A percentile compares a stretch with the other conserved stretches of the same genome.
phyloP scores from a whole-genome alignment of 1,140 invertebrate genomes.

The Drosophila saltans region DNA sequence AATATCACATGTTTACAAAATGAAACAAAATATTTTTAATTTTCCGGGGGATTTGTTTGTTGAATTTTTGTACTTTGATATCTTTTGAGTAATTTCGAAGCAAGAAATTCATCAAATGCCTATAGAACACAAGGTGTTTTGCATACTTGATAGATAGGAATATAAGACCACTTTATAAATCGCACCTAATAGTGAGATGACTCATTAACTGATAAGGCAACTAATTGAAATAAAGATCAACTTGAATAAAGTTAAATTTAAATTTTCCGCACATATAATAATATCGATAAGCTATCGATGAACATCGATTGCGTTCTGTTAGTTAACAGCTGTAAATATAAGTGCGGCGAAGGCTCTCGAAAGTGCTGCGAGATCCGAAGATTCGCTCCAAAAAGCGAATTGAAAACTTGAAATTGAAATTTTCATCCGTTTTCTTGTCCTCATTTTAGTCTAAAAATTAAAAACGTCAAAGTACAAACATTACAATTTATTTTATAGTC shows the following conservation, averaged over 20 bases:
- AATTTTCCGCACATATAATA: neutral
- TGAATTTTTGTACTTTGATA: constrained; percentile 39
- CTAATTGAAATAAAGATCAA: neutral
- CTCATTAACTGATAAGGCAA: constrained; percentile 12
- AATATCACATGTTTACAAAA: constrained; percentile 57
- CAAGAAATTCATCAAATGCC: constrained; percentile 67
- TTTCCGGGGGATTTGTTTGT: constrained; percentile 41
- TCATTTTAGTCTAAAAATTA: too few species aligned
- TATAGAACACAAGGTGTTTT: constrained; percentile 37
- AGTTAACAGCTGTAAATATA: neutral
- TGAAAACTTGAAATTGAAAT: too few species aligned
- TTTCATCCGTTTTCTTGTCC: too few species aligned
- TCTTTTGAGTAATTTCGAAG: constrained; percentile 50
- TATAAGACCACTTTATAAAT: constrained; percentile 61
- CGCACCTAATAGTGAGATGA: constrained; percentile 10
- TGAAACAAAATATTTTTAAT: constrained; percentile 28
- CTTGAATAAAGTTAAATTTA: constrained; percentile 7
- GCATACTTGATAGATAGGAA: constrained; percentile 63
- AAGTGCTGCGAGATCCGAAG: too few species aligned
- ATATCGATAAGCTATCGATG: neutral
- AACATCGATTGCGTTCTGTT: neutral
- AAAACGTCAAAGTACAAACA: too few species aligned
- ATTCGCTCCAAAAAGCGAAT: too few species aligned
- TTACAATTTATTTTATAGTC: too few species aligned
- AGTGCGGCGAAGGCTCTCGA: too few species aligned